Percentiles rank a stretch among this genome's conserved stretches.
Conservation (phyloP, 2,888 invertebrate species). For the Hydraecia micacea region DNA sequence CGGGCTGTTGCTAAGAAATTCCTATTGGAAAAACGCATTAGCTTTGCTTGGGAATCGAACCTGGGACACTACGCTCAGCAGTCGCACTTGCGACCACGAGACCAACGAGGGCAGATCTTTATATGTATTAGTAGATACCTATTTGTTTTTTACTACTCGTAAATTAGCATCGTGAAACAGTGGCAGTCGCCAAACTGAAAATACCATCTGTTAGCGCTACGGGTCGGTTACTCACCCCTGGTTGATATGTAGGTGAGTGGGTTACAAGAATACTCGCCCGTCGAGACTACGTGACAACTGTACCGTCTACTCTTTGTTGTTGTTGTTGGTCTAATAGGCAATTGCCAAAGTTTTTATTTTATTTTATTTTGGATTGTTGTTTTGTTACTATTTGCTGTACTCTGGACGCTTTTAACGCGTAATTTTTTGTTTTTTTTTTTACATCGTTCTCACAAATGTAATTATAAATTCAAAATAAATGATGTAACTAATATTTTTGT, state of each 20-base stretch:
- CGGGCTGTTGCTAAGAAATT: too few relatives aligned
- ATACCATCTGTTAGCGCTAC: slow-evolving; percentile 13
- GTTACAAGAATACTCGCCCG: slow-evolving; percentile 32
- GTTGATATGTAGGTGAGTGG: slow-evolving; percentile 45
- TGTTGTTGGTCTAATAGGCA: slow-evolving; percentile 4
- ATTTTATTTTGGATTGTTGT: too few relatives aligned
- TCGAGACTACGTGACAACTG: slow-evolving; percentile 53
- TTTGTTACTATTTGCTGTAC: too few relatives aligned
- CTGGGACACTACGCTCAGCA: too few relatives aligned
- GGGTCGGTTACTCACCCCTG: slow-evolving; percentile 39
- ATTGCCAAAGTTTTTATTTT: not conserved
- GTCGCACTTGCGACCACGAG: not conserved
- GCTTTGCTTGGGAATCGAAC: too few relatives aligned
- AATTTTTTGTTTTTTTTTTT: too few relatives aligned
- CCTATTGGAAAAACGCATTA: too few relatives aligned
- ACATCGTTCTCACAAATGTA: too few relatives aligned
- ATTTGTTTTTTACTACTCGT: not conserved
- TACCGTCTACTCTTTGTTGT: slow-evolving; percentile 16
- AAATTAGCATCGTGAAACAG: not conserved
- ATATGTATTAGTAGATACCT: not conserved
- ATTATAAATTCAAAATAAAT: too few relatives aligned
- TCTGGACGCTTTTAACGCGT: too few relatives aligned
- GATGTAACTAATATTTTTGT: too few relatives aligned
- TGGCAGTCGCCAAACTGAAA: slow-evolving; percentile 43
- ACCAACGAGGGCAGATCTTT: not conserved